Evolutionary conservation across 2,888 invertebrate species (phyloP), one percentile per base, ranked within the genome.

Genomic region (Cancer borealis): DNA sequence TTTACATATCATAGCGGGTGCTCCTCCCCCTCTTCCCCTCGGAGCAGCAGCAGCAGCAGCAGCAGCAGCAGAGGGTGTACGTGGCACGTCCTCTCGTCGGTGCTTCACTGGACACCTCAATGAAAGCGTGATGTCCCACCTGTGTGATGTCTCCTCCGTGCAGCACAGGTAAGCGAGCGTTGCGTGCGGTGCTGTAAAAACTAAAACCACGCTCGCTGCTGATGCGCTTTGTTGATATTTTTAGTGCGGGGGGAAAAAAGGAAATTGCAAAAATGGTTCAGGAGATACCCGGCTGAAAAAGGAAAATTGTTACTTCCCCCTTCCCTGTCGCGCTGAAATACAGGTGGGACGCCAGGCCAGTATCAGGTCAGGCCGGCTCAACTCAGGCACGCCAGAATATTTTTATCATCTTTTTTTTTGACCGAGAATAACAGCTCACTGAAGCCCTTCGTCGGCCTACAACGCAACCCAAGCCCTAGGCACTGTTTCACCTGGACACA

Each of bases 191-290:
- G 30, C 79, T 30, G 79, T 79, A 79, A 79, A 79, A 79, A 79
- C 79, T 79, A 30, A 79, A 79, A 79, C 79, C 79, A 79, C 79
- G 79, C 79, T 79, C 79, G 6, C 79, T 79, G 12, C 79, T 79
- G 79, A 79, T 79, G 79, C 79, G 79, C 79, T 79, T 79, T 79
- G 79, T 79, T 79, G 79, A 79, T 79, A 79, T 79, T 79, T 79
- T 79, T 79, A 79, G 79, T 79, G 79, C 79, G 26, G 79, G 79
- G 79, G 6, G 79, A 79, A 79, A 79, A 79, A 79, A 79, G 79
- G 79, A 79, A 79, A 79, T 79, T 79, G 79, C 79, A 79, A 79
- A 79, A 79, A 79, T 79, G 79, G 79, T 79, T 79, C 79, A 79
- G 73, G 73, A 73, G 79, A 79, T 79, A 79, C 79, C 79, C 79